Base-by-base conservation (phyloP, 2,113 vertebrate genomes). In the Boleophthalmus pectinirostris region DNA sequence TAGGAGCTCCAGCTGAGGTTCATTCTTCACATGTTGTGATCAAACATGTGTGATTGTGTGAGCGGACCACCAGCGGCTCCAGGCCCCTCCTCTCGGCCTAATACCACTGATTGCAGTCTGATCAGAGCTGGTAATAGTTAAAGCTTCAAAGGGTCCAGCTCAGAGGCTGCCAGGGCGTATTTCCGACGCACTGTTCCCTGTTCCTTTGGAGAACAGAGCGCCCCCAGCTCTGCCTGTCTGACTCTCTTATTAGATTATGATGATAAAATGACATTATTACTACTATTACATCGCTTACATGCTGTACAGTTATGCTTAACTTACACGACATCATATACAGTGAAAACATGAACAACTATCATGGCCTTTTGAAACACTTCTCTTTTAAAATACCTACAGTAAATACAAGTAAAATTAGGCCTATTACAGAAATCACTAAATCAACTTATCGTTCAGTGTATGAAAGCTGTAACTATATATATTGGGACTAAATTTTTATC, bases 91-190 rank as follows among this genome's bases (percentile, higher is more conserved):
- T 83, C 73, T 84, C 76, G 88, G 82, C 71, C 80, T 90, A 89
- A 91, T 84, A 85, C 68, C 84, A 72, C 85, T 88, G 85, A 91
- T 89, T 89, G 75, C 82, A 54, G 76, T 78, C 73, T 90, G 88
- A 88, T 90, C 89, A 86, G 87, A 79, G 72, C 85, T 92, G 83
- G 82, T 85, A 88, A 87, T 82, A 81, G 85, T 89, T 85, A 81
- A 77, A 29, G 73, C 87, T 87, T 91, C 87, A 85, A 92, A 90
- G 84, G 73, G 80, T 25, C 63, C 66, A 72, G 69, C 77, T 86
- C 76, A 69, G 73, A 73, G 79, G 70, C 85, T 89, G 87, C 81
- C 85, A 80, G 75, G 68, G 45, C 66, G 74, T 75, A 88, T 91
- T 90, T 90, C 83, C 78, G 72, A 82, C 72, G 68, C 67, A 15